phyloP scores from a whole-genome alignment of 2,113 vertebrate species.

The Otus sunia region DNA sequence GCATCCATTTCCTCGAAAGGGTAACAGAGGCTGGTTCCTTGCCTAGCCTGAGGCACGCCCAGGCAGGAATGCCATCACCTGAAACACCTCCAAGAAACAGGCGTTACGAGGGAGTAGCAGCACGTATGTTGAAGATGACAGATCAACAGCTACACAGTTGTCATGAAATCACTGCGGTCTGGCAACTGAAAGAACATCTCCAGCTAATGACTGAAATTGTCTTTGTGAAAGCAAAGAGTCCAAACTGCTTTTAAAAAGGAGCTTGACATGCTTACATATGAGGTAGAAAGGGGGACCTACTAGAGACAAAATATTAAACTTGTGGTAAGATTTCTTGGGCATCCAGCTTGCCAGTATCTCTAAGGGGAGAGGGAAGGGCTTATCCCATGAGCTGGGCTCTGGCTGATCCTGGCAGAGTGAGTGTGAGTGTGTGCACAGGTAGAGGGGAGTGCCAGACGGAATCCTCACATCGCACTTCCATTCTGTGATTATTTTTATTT shows the following conservation, averaged over 20 bases:
- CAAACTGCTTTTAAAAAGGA: not conserved
- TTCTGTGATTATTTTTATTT: not conserved
- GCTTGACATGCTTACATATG: rapidly evolving
- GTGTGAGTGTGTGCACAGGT: rapidly evolving
- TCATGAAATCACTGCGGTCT: rapidly evolving
- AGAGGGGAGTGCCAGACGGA: not conserved
- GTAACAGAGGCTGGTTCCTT: not conserved
- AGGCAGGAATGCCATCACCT: not conserved
- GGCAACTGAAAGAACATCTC: not conserved
- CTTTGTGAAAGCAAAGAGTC: not conserved
- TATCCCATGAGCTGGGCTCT: not conserved
- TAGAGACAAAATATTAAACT: not conserved
- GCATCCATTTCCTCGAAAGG: rapidly evolving
- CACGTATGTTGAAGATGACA: not conserved
- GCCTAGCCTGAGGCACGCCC: not conserved
- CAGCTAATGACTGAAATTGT: not conserved
- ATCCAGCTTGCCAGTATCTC: not conserved
- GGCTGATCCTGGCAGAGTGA: not conserved
- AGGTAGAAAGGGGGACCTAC: not conserved
- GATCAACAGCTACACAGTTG: not conserved
- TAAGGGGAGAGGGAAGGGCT: not conserved
- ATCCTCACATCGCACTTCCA: not conserved
- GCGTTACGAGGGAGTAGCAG: not conserved
- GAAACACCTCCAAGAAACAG: not conserved
- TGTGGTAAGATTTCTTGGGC: not conserved